Conservation (phyloP, 2,113 vertebrate species). For the Campylomormyrus numenius region DNA sequence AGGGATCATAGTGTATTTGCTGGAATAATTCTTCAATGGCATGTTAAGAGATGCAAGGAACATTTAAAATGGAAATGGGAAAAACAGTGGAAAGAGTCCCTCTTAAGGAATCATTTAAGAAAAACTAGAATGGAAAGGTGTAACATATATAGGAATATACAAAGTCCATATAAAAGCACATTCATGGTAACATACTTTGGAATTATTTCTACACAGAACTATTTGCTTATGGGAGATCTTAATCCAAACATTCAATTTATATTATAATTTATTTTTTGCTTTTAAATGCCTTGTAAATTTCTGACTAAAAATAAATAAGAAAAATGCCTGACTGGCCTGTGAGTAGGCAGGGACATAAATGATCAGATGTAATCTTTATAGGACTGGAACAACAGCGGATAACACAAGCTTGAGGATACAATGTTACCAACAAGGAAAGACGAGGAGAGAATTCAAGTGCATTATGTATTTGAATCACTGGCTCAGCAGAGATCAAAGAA, state of each 20-base stretch:
- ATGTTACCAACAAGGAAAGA: constrained; percentile 14
- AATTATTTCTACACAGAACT: constrained; percentile 51
- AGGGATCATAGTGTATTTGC: constrained; percentile 28
- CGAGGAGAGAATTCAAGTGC: neutral
- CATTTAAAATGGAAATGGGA: neutral
- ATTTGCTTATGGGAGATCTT: constrained; percentile 30
- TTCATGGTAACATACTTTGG: constrained; percentile 57
- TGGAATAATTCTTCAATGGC: neutral
- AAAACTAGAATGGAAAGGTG: constrained; percentile 30
- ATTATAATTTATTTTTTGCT: constrained; percentile 49
- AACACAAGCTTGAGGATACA: constrained; percentile 27
- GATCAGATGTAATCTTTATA: neutral
- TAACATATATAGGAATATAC: constrained; percentile 33
- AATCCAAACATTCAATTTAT: constrained; percentile 45
- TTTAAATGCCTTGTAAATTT: constrained; percentile 37
- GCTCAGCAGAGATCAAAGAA: constrained; percentile 32
- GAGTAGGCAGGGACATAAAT: constrained; percentile 34
- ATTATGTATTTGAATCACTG: neutral
- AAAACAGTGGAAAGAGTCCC: neutral
- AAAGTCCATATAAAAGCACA: constrained; percentile 57
- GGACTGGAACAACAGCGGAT: constrained; percentile 17
- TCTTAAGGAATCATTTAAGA: neutral
- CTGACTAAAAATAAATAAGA: constrained; percentile 58
- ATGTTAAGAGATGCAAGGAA: neutral
- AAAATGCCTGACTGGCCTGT: constrained; percentile 58